Evolutionary conservation across 1,140 invertebrate genomes (phyloP).

Genomic region (Anagrus nilaparvatae): DNA sequence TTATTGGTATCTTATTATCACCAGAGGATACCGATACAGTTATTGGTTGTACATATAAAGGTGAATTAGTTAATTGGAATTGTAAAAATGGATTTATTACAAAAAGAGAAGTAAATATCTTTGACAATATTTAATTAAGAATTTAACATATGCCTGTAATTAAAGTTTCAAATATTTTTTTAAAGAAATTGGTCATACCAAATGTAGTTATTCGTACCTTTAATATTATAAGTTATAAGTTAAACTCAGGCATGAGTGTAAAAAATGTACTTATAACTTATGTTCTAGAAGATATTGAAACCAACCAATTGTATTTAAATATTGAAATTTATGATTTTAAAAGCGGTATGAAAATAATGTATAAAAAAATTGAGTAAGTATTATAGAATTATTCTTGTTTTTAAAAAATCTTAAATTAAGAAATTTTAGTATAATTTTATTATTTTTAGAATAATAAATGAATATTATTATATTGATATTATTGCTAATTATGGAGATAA

Average conservation of each 20-base stretch:
- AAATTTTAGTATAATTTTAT: conserved; percentile 15
- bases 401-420: too few species aligned
- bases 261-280: too few species aligned
- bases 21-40: conserved; percentile 39
- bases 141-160: not conserved
- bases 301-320: too few species aligned
- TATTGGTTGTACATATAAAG: conserved; percentile 44
- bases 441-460: conserved; percentile 19
- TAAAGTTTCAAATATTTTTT: conserved; percentile 3
- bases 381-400: too few species aligned
- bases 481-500: conserved; percentile 36
- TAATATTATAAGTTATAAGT: not conserved
- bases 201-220: conserved; percentile 2
- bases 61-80: conserved; percentile 45
- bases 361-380: too few species aligned
- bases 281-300: too few species aligned
- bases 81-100: conserved; percentile 41
- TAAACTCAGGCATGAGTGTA: not conserved
- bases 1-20: conserved; percentile 42
- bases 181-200: conserved; percentile 6
- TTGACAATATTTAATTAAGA: conserved; percentile 15
- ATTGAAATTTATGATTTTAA: too few species aligned
- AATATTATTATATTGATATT: conserved; percentile 33
- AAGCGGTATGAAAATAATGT: too few species aligned
- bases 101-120: conserved; percentile 36